A percentile compares a stretch with the other conserved stretches of the same genome.
Evolutionary conservation across 2,888 invertebrate species (phyloP).

Genomic region (Glaucopsyche alexis): DNA sequence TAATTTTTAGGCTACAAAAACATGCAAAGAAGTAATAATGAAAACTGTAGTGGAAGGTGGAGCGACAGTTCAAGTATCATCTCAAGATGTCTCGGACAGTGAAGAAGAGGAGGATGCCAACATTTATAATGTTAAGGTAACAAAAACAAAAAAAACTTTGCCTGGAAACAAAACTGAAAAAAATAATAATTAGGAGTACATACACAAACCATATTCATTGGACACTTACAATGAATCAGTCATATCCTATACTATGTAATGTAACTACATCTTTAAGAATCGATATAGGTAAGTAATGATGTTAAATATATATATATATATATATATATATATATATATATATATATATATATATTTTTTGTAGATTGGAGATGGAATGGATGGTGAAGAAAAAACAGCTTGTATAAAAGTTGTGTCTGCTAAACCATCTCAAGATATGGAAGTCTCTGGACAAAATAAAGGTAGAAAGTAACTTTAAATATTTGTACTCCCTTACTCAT

Average conservation of each 20-base stretch:
- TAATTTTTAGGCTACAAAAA: constrained; percentile 41
- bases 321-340: too few relatives aligned
- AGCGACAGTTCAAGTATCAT: constrained; percentile 63
- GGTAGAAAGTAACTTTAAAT: constrained; percentile 38
- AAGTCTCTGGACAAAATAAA: constrained; percentile 40
- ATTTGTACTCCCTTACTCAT: too few relatives aligned
- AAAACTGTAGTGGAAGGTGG: constrained; percentile 62
- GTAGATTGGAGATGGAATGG: constrained; percentile 61
- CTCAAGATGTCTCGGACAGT: constrained; percentile 60
- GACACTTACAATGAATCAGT: too few relatives aligned
- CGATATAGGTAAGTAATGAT: too few relatives aligned
- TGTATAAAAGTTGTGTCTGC: constrained; percentile 62
- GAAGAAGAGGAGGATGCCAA: constrained; percentile 62
- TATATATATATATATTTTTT: too few relatives aligned
- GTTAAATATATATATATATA: too few relatives aligned
- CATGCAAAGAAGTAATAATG: constrained; percentile 45
- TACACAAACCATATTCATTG: too few relatives aligned
- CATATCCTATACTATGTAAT: too few relatives aligned
- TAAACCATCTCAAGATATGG: constrained; percentile 44
- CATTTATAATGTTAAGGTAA: constrained; percentile 69
- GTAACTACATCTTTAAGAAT: too few relatives aligned
- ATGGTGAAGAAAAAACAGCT: constrained; percentile 50
- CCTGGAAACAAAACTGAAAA: constrained; percentile 9
- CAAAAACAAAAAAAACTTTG: too few relatives aligned
- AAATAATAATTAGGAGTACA: neutral